phyloP scores from a whole-genome alignment of 2,888 invertebrate genomes.

The Eudemis profundana region DNA sequence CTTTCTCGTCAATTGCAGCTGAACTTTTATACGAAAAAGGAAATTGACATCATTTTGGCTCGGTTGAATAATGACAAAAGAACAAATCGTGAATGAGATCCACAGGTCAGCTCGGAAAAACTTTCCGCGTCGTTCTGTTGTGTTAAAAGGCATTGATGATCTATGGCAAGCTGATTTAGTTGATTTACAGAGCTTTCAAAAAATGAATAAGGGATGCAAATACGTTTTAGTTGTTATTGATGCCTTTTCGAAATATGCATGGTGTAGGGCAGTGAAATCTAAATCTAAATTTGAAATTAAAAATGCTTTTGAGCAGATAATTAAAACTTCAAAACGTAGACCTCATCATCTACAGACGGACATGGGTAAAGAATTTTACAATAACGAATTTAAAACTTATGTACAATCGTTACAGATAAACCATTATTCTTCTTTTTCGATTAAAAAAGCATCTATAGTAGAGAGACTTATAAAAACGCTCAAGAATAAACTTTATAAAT shows the following conservation, averaged over 20 bases:
- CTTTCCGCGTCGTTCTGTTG: not conserved
- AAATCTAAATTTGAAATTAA: not conserved
- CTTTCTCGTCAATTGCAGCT: not conserved
- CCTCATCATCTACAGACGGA: too few relatives aligned
- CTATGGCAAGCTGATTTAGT: conserved; percentile 4
- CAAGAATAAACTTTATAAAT: not conserved
- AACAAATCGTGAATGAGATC: not conserved
- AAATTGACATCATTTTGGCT: not conserved
- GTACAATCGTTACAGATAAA: not conserved
- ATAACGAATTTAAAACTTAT: not conserved
- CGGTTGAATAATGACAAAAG: not conserved
- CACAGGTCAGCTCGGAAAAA: not conserved
- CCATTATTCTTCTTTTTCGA: not conserved
- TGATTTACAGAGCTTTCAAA: not conserved
- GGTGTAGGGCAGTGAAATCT: not conserved
- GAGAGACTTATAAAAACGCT: not conserved
- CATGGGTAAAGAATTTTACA: not conserved
- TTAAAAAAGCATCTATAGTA: not conserved
- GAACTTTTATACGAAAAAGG: not conserved
- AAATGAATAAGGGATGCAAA: not conserved
- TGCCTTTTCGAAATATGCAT: conserved; percentile 7
- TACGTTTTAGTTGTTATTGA: conserved; percentile 6
- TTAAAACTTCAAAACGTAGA: too few relatives aligned
- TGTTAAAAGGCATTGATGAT: not conserved
- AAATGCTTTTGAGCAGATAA: too few relatives aligned